phyloP scores from a whole-genome alignment of 2,797 vertebrate genomes.

The Etheostoma perlongum region DNA sequence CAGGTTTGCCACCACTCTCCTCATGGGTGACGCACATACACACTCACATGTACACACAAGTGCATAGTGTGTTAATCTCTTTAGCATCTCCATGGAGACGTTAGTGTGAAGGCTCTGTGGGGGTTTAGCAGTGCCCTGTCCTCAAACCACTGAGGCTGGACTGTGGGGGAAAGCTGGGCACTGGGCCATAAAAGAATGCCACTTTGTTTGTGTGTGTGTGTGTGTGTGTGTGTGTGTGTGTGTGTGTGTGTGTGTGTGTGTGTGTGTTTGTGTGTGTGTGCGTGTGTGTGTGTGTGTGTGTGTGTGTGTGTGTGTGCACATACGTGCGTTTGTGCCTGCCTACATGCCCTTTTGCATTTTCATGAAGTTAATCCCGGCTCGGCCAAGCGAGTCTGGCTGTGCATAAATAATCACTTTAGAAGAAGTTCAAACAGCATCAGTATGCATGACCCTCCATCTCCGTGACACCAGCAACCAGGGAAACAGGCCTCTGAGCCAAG shows the following conservation, averaged over 20 bases:
- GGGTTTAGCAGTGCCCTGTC: conserved; percentile 67
- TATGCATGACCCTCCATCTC: conserved; percentile 80
- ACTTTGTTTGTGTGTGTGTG: conserved; percentile 42
- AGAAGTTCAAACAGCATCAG: conserved; percentile 82
- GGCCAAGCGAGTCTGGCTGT: conserved; percentile 68
- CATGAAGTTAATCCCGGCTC: conserved; percentile 80
- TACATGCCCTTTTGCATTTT: conserved; percentile 75
- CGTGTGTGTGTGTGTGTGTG: conserved; percentile 32
- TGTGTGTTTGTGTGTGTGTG: conserved; percentile 28
- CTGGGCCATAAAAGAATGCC: conserved; percentile 63
- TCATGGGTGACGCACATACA: conserved; percentile 37
- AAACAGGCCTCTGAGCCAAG: conserved; percentile 57
- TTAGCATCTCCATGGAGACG: conserved; percentile 79
- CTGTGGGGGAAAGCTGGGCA: conserved; percentile 53
- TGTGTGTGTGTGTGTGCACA: conserved; percentile 26
- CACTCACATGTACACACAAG: conserved; percentile 47
- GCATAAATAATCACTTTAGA: conserved; percentile 83
- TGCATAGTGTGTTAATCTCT: conserved; percentile 71
- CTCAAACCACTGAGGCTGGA: conserved; percentile 64
- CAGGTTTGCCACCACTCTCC: conserved; percentile 28
- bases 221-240: conserved; percentile 34
- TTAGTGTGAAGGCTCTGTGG: conserved; percentile 63
- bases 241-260: conserved; percentile 34
- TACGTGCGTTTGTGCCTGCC: conserved; percentile 36
- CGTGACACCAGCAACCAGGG: conserved; percentile 69